Evolutionary conservation across 1,140 invertebrate genomes (phyloP).

Genomic region (Asbolus verrucosus): DNA sequence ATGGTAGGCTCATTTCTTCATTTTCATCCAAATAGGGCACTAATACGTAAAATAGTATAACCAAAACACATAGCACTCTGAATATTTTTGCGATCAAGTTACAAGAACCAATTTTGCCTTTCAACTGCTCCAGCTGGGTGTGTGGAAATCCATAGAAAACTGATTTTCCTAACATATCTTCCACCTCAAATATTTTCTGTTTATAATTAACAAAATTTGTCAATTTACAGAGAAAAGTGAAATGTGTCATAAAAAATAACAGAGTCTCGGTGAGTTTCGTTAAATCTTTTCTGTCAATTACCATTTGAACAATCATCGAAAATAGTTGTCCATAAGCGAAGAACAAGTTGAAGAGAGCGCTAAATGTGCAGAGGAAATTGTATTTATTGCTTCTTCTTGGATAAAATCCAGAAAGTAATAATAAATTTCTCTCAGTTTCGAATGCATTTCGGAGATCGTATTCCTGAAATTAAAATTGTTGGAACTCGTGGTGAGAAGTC

Average conservation of each 20-base stretch:
- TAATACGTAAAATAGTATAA: constrained; percentile 27
- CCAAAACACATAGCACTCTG: constrained; percentile 31
- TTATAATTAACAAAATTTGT: constrained; percentile 13
- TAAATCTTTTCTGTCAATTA: background rate
- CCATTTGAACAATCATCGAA: background rate
- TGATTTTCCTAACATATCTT: background rate
- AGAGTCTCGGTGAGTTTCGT: background rate
- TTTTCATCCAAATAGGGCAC: constrained; percentile 42
- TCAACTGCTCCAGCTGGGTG: background rate
- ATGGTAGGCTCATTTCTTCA: constrained; percentile 11
- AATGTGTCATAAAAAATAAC: constrained; percentile 4
- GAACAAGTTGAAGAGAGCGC: background rate
- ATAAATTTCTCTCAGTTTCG: background rate
- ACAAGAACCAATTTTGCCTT: background rate
- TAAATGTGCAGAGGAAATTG: background rate
- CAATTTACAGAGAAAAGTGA: constrained; percentile 14
- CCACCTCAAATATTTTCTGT: constrained; percentile 5
- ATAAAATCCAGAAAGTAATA: constrained; percentile 2
- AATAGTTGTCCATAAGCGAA: background rate
- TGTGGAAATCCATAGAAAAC: constrained; percentile 1
- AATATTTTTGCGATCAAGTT: constrained; percentile 8
- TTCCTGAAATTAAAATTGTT: constrained; percentile 16
- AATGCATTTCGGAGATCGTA: background rate
- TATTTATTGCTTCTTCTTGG: background rate
- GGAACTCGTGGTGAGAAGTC: too few relatives aligned